Percentiles rank a stretch among this genome's conserved stretches.
Conservation (phyloP, 2,113 vertebrate genomes). For the Platichthys flesus region DNA sequence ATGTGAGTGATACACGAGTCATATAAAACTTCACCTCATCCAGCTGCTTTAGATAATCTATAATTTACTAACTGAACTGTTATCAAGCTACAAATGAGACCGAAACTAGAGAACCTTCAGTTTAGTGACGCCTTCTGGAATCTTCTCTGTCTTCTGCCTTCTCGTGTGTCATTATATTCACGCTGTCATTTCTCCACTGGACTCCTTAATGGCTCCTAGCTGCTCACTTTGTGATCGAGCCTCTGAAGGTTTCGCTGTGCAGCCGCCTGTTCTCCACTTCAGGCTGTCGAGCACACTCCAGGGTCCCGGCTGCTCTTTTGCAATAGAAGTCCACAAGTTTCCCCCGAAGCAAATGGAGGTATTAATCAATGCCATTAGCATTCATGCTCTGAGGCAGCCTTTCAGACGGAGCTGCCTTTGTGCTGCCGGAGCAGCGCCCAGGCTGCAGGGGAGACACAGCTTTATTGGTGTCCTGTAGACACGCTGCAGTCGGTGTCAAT, state of each 20-base stretch:
- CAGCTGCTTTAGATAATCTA: not conserved
- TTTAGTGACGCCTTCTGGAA: no score
- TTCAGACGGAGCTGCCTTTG: slow-evolving; percentile 62
- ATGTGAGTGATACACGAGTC: no score
- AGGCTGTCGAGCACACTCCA: slow-evolving; percentile 48
- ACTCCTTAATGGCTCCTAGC: not conserved
- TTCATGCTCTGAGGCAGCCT: slow-evolving; percentile 68
- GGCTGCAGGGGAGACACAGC: slow-evolving; percentile 63
- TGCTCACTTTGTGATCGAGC: slow-evolving; percentile 17
- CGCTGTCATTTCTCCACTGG: slow-evolving; percentile 9
- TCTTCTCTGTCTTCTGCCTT: not conserved
- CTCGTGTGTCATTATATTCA: not conserved
- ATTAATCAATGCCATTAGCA: slow-evolving; percentile 79
- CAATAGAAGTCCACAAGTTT: slow-evolving; percentile 59
- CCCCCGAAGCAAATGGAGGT: slow-evolving; percentile 64
- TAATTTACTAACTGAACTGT: not conserved
- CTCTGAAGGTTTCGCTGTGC: not conserved
- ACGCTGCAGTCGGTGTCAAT: slow-evolving; percentile 74
- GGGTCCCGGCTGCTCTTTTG: slow-evolving; percentile 42
- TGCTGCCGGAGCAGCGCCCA: slow-evolving; percentile 66
- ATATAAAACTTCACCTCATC: not conserved
- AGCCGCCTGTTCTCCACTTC: slow-evolving; percentile 39
- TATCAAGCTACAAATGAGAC: not conserved
- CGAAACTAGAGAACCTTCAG: not conserved
- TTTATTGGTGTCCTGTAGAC: slow-evolving; percentile 66